Evolutionary conservation across 1,140 invertebrate genomes (phyloP).

Genomic region (Panagrolaimus sp.): DNA sequence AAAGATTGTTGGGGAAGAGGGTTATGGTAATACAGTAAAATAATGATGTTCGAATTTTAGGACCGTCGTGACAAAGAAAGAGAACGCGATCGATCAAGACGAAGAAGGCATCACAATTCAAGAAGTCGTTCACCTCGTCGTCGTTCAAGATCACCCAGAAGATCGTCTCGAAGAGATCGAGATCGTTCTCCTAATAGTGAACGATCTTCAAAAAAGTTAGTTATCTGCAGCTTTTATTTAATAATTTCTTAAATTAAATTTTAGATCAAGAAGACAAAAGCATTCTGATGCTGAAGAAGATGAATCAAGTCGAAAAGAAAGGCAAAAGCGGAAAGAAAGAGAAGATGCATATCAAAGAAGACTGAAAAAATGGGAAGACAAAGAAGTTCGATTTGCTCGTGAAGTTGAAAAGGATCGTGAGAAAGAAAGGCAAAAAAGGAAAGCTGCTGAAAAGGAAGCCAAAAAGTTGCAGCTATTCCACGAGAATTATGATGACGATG

Average conservation of each 20-base stretch:
- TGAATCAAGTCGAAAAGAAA: conserved; percentile 37
- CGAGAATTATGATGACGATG: conserved; percentile 95
- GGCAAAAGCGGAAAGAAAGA: conserved; percentile 23
- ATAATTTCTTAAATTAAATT: neutral
- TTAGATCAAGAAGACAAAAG: neutral
- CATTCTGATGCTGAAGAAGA: neutral
- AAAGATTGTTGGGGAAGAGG: too few species aligned
- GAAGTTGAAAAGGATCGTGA: conserved; percentile 85
- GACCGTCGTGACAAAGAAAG: neutral
- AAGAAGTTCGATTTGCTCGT: conserved; percentile 84
- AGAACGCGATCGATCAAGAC: too few species aligned
- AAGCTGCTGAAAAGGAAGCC: conserved; percentile 67
- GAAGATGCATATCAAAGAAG: conserved; percentile 41
- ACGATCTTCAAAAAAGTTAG: neutral
- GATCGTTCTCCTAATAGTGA: neutral
- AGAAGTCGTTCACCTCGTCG: too few species aligned
- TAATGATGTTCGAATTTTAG: neutral
- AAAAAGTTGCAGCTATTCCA: conserved; percentile 90
- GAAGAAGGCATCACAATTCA: too few species aligned
- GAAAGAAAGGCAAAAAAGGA: conserved; percentile 66
- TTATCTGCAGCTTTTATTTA: neutral
- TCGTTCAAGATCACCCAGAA: too few species aligned
- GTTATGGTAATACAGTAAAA: too few species aligned
- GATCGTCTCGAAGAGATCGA: neutral
- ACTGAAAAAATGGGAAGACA: conserved; percentile 72